Evolutionary conservation across 2,113 vertebrate genomes (phyloP), one percentile per base, ranked within the genome.

Genomic region (Chloropsis hardwickii): DNA sequence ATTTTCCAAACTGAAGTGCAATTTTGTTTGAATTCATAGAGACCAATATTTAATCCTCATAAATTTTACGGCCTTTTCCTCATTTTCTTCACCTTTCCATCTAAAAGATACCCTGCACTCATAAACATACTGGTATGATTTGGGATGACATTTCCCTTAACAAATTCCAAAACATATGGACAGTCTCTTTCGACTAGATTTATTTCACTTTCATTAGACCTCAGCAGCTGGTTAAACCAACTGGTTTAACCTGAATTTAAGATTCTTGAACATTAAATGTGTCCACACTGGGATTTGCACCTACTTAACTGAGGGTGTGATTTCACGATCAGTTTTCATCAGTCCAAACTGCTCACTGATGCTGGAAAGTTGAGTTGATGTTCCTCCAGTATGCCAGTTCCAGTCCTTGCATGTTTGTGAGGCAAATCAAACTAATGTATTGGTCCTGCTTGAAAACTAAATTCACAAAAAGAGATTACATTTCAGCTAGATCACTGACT

Each of bases 241-340:
- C 39, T 62, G 23, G 25, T 87, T 94, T 74, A 96, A 81, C 56
- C 37, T 81, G 88, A 90, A 92, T n/a, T 83, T 76, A 88, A 95
- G 77, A 47, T 73, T 86, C 50, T 74, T 62, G 77, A 83, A 78
- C 89, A 78, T 65, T 73, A 90, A 90, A 65, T 73, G 39, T 71
- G 57, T 94, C 94, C 70, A 81, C 93, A 94, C 48, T 42, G 40
- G 86, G 81, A 96, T 95, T 96, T 97, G 57, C 90, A 96, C 95
- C 70, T 95, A 79, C 78, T 97, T 97, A 96, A 81, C 53, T 6
- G n/a, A 91, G 67, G 60, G 31, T 91, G 81, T 84, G 90, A 93
- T 87, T 93, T 84, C 90, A 87, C 21, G 70, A 91, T 95, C 95
- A 87, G 65, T 89, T 95, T 92, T 89, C 90, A 79, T 44, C n/a